phyloP scores from a whole-genome alignment of 2,797 vertebrate species.

The Brachyrhaphis roseni region DNA sequence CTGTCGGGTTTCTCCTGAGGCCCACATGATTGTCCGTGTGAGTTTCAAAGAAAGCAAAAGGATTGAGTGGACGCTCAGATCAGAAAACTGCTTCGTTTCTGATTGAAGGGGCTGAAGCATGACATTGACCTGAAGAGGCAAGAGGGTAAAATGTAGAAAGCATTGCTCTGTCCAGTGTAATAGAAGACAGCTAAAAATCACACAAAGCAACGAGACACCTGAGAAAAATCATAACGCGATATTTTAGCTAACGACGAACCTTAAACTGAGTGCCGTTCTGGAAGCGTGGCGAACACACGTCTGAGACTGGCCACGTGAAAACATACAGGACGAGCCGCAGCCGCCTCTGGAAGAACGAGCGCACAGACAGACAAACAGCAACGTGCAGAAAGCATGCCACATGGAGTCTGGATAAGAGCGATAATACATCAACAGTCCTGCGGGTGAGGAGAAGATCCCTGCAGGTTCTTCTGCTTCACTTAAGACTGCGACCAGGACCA shows the following conservation, averaged over 20 bases:
- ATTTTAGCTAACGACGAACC: constrained; percentile 30
- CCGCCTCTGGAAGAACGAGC: constrained; percentile 25
- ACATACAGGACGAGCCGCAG: constrained; percentile 12
- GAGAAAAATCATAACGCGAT: constrained; percentile 48
- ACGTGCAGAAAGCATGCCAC: constrained; percentile 9
- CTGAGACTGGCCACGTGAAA: constrained; percentile 43
- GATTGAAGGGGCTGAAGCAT: constrained; percentile 41
- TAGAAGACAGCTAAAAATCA: constrained; percentile 19
- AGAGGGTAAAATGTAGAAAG: constrained; percentile 24
- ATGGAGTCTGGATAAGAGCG: constrained; percentile 5
- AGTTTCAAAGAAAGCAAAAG: constrained; percentile 27
- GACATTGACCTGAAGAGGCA: constrained; percentile 51
- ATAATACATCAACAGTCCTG: constrained; percentile 16
- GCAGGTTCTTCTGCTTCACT: constrained; percentile 29
- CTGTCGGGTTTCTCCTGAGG: constrained; percentile 33
- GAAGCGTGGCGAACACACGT: constrained; percentile 19
- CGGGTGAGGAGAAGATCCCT: constrained; percentile 9
- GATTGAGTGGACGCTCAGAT: constrained; percentile 28
- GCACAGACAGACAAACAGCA: constrained; percentile 14
- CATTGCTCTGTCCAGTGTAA: constrained; percentile 36
- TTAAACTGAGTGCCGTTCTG: constrained; percentile 29
- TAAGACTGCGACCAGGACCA: constrained; percentile 31
- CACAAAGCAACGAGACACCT: constrained; percentile 62
- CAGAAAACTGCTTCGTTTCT: constrained; percentile 41
- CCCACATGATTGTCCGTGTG: constrained; percentile 60